These are phyloP conservation scores for Labeo catla DNA, from an alignment of 2,113 vertebrate species.

Conservation along the genomic window DNA sequence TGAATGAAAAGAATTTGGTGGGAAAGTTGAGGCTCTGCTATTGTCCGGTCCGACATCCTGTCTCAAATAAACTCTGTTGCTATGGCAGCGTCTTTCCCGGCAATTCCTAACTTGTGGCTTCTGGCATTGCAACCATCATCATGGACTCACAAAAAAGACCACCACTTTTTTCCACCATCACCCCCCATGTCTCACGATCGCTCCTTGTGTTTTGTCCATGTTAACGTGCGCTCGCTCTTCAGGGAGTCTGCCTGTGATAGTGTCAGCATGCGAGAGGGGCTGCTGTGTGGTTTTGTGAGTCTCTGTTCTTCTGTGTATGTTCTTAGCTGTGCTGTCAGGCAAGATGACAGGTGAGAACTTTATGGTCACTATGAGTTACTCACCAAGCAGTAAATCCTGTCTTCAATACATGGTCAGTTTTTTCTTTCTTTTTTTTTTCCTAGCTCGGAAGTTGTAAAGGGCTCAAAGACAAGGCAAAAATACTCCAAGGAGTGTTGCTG, in stretches of 20 bases:
- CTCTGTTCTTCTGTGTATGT: conserved; percentile 22
- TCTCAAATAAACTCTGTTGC: conserved; percentile 41
- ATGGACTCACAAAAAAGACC: conserved; percentile 10
- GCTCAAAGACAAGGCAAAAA: not conserved
- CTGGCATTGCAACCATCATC: conserved; percentile 22
- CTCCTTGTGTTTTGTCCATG: not conserved
- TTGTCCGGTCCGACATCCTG: conserved; percentile 51
- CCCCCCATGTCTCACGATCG: not conserved
- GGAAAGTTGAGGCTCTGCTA: conserved; percentile 45
- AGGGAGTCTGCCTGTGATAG: not conserved
- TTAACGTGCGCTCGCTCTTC: not conserved
- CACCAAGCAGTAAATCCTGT: conserved; percentile 23
- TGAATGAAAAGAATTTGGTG: conserved; percentile 37
- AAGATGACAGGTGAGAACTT: conserved; percentile 37
- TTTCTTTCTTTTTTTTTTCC: not conserved
- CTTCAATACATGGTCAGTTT: conserved; percentile 2
- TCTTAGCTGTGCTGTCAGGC: not conserved
- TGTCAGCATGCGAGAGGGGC: not conserved
- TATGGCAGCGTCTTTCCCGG: conserved; percentile 33
- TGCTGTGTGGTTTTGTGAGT: conserved; percentile 12
- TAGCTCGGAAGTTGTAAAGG: not conserved
- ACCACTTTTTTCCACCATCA: not conserved
- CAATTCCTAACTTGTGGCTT: conserved; percentile 8
- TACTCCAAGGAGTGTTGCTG: not conserved
- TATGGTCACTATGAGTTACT: conserved; percentile 31